Percentiles rank a stretch among this genome's conserved stretches.
These are phyloP conservation scores for Amblyjoppa proteus DNA, from an alignment of 2,888 invertebrate species.

Conservation along the genomic window DNA sequence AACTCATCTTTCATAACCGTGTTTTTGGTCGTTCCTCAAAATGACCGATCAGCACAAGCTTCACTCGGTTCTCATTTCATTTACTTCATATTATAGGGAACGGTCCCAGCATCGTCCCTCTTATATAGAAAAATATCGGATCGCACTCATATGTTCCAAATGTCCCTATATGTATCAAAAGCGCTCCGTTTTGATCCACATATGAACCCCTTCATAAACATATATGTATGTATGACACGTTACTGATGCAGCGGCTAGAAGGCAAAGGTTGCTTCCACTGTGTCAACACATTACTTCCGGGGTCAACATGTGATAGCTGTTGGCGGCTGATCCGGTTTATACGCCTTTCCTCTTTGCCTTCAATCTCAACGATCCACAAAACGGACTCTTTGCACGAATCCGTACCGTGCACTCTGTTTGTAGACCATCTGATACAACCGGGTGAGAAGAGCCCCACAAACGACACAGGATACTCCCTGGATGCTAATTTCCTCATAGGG, in stretches of 20 bases:
- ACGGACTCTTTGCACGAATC: background rate
- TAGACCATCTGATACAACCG: background rate
- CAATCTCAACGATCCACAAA: constrained; percentile 28
- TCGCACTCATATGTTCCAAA: no score
- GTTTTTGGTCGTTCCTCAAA: no score
- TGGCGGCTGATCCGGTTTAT: constrained; percentile 31
- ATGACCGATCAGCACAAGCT: no score
- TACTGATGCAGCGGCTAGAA: background rate
- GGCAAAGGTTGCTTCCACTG: constrained; percentile 27
- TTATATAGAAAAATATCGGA: no score
- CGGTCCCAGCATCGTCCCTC: no score
- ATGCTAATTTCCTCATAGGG: background rate
- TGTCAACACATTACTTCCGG: constrained; percentile 41
- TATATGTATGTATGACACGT: background rate
- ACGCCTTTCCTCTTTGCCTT: constrained; percentile 21
- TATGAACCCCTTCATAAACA: no score
- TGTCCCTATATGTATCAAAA: no score
- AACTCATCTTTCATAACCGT: no score
- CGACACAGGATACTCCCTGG: background rate
- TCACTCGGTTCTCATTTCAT: no score
- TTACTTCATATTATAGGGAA: no score
- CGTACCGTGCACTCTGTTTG: constrained; percentile 25
- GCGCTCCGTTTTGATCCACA: no score
- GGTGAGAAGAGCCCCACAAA: background rate
- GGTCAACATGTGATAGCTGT: constrained; percentile 28